Base-by-base conservation (phyloP, 1,140 invertebrate species). In the Euura saliciscinereae region DNA sequence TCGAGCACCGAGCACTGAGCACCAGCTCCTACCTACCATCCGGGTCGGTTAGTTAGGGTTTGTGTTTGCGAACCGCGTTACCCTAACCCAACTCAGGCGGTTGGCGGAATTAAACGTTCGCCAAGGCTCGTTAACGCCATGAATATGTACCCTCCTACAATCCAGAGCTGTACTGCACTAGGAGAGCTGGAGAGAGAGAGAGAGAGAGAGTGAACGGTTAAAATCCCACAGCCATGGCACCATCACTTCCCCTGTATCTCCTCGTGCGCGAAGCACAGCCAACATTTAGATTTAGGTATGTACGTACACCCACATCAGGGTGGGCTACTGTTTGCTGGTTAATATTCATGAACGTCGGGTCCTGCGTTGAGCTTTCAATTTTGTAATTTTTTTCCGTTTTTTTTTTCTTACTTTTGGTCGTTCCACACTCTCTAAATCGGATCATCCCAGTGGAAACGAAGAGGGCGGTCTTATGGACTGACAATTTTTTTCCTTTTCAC, bases 21-120 rank as follows among this genome's bases (percentile, higher is more conserved):
- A 82, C 76, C 28, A 44, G 43, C 11, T 44, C 65, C 28, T 28
- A 28, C 28, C 28, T 28, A 28, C 28, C 28, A 28, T 28, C 28
- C 75, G 78, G 84, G 84, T 85, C 82, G 85, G 86, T 87, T 88
- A 88, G 86, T 88, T 88, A 87, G 85, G 85, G 83, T 81, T 85
- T 79, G 85, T 88, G 86, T 87, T 88, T 88, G 84, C 83, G 80
- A 83, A 85, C 85, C 86, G 85, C 87, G 86, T 88, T 88, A 88
- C 85, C 83, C 85, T 85, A 84, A 85, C 83, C 82, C 79, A 85
- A 87, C 84, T 85, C 83, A 80, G 80, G 81, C 84, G 84, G 81
- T 87, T 88, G 85, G 85, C 85, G 86, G 86, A 88, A 88, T 87
- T 88, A 88, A 88, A 88, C 86, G 86, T 87, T 86, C 85, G 84